Conservation (phyloP, 2,888 invertebrate genomes). For the Drosophila kanekoi region DNA sequence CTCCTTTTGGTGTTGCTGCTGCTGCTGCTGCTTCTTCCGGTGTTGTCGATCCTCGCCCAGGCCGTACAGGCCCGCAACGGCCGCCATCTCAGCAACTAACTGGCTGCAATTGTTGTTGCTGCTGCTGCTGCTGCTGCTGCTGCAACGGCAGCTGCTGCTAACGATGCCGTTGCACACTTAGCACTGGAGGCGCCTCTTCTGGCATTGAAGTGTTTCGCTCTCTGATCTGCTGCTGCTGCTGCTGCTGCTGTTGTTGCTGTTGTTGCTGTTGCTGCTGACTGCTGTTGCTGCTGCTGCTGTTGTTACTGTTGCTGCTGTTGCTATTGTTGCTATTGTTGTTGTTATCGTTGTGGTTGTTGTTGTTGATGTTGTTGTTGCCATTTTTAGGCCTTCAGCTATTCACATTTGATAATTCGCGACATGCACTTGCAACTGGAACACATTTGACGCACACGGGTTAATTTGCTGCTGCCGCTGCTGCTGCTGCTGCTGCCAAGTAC, state of each 20-base stretch:
- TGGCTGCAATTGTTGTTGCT: slow-evolving; percentile 13
- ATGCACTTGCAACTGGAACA: slow-evolving; percentile 36
- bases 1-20: slow-evolving; percentile 86
- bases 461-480: background rate
- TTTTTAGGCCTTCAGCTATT: slow-evolving; percentile 32
- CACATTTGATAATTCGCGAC: slow-evolving; percentile 31
- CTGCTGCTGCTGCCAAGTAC: background rate
- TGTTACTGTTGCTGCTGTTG: slow-evolving; percentile 23
- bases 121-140: slow-evolving; percentile 10
- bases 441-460: background rate
- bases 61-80: slow-evolving; percentile 92
- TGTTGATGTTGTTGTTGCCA: slow-evolving; percentile 34
- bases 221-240: slow-evolving; percentile 27
- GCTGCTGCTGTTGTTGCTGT: slow-evolving; percentile 22
- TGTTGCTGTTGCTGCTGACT: slow-evolving; percentile 27
- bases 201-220: slow-evolving; percentile 50
- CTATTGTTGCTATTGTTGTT: slow-evolving; percentile 7
- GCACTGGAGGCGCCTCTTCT: slow-evolving; percentile 26
- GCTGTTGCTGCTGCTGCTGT: slow-evolving; percentile 27
- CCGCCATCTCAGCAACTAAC: slow-evolving; percentile 87
- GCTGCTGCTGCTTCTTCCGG: slow-evolving; percentile 85
- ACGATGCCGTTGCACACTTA: slow-evolving; percentile 27
- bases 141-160: slow-evolving; percentile 17
- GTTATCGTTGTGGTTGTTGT: slow-evolving; percentile 21
- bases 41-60: slow-evolving; percentile 90